Conservation (phyloP, 2,113 vertebrate species). For the Lanius ludovicianus region DNA sequence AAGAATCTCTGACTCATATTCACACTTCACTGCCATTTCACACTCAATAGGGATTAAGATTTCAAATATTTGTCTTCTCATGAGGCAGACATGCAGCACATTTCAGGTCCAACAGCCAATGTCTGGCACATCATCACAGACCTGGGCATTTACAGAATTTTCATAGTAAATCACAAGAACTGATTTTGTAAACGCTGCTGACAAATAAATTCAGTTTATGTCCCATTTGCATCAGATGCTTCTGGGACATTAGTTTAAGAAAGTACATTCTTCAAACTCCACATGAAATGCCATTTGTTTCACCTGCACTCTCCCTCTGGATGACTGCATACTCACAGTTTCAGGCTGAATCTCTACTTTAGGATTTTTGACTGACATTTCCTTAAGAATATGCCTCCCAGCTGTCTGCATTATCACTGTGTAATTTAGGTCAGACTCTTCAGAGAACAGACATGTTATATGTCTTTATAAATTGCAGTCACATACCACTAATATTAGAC, state of each 20-base stretch:
- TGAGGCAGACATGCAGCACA: neutral
- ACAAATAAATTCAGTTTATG: neutral
- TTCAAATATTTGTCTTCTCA: neutral
- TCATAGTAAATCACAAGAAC: neutral
- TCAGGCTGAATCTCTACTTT: neutral
- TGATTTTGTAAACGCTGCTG: neutral
- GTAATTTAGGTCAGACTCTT: neutral
- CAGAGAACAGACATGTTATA: neutral
- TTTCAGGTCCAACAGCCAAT: neutral
- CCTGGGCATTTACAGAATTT: neutral
- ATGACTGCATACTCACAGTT: neutral
- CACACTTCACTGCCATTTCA: neutral
- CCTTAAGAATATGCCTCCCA: neutral
- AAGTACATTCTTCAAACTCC: neutral
- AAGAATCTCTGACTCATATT: neutral
- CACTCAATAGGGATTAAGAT: neutral
- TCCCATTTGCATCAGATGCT: neutral
- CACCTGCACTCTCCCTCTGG: neutral
- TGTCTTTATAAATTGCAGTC: neutral
- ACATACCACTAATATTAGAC: neutral
- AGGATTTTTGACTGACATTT: neutral
- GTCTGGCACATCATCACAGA: neutral
- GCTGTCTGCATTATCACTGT: neutral
- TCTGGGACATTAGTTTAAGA: neutral
- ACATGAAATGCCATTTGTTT: neutral